A percentile compares a stretch with the other conserved stretches of the same genome.
Evolutionary conservation across 2,113 vertebrate species (phyloP).

Genomic region (Protomyctophum bolini): DNA sequence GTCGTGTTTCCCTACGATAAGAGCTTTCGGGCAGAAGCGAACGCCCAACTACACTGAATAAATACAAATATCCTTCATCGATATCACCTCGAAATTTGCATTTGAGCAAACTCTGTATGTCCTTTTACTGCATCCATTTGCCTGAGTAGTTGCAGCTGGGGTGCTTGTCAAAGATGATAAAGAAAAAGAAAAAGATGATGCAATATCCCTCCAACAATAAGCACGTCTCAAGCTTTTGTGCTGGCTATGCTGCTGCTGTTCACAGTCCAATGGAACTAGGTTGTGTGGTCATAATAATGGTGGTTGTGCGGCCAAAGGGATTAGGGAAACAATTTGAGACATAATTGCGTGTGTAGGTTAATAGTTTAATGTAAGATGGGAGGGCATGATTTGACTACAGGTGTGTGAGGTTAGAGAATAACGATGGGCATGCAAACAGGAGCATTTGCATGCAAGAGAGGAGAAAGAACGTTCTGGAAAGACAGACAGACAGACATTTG

Average conservation of each 20-base stretch:
- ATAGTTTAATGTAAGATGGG: neutral
- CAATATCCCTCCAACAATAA: conserved; percentile 22
- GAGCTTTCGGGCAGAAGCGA: neutral
- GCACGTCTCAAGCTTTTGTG: neutral
- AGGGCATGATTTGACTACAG: conserved; percentile 70
- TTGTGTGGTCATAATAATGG: too few species aligned
- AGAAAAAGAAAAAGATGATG: conserved; percentile 12
- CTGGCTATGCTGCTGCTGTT: too few species aligned
- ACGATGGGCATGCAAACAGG: conserved; percentile 62
- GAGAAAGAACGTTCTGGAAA: conserved; percentile 14
- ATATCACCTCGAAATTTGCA: conserved; percentile 52
- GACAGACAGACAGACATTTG: neutral
- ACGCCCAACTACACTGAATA: neutral
- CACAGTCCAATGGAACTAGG: neutral
- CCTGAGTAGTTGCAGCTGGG: conserved; percentile 39
- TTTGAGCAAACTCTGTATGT: conserved; percentile 40
- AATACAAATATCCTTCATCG: conserved; percentile 28
- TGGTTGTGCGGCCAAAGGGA: too few species aligned
- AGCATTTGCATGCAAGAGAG: conserved; percentile 65
- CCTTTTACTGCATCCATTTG: conserved; percentile 41
- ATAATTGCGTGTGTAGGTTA: neutral
- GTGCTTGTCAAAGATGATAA: conserved; percentile 36
- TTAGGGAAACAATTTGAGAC: too few species aligned
- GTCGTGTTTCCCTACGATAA: neutral
- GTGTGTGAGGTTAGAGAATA: conserved; percentile 33